These are phyloP conservation scores for Xenopus borealis DNA, from an alignment of 2,113 vertebrate species.

Conservation along the genomic window DNA sequence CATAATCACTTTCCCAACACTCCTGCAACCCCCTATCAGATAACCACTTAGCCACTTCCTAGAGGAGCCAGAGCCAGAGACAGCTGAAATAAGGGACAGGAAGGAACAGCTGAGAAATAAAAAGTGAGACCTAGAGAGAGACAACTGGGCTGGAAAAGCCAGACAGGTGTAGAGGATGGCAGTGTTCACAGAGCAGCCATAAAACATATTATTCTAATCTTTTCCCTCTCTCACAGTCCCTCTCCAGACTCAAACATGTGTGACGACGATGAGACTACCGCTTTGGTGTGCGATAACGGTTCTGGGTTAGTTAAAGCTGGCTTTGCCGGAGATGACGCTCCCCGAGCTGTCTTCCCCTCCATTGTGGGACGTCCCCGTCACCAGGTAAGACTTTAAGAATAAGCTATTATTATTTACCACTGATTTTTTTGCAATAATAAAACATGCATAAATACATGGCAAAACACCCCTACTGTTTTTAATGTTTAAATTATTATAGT, in stretches of 20 bases:
- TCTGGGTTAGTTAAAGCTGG: constrained; percentile 66
- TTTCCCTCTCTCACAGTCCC: constrained; percentile 6
- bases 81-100: neutral
- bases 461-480: no score
- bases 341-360: constrained; percentile 67
- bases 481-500: no score
- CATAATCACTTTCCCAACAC: neutral
- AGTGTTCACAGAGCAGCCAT: neutral
- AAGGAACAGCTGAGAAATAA: constrained; percentile 17
- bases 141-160: neutral
- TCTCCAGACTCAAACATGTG: constrained; percentile 54
- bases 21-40: neutral
- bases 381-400: constrained; percentile 60
- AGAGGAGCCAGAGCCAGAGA: neutral
- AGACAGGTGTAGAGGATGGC: constrained; percentile 16
- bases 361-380: constrained; percentile 66
- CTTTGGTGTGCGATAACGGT: constrained; percentile 64
- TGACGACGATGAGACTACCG: constrained; percentile 63
- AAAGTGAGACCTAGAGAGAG: neutral
- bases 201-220: neutral
- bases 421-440: no score
- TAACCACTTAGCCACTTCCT: neutral
- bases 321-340: constrained; percentile 65
- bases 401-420: no score
- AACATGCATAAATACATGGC: no score